phyloP scores from a whole-genome alignment of 2,797 vertebrate species.

The Poecilia gillii region DNA sequence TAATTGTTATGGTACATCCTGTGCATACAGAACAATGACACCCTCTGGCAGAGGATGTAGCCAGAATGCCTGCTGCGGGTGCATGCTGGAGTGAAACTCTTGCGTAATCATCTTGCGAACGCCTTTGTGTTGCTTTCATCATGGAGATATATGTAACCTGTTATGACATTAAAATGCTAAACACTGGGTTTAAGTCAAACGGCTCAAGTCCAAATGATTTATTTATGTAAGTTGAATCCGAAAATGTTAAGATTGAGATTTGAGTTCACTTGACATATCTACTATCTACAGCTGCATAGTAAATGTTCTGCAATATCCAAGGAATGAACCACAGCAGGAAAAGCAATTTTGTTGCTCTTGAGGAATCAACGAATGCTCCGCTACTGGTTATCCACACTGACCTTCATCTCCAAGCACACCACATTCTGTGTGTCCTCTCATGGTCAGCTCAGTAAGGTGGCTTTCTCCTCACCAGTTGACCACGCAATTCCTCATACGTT shows the following conservation, averaged over 20 bases:
- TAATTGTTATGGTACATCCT: constrained; percentile 61
- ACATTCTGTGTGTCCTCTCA: not conserved
- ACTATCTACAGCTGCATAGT: not conserved
- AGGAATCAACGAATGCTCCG: not conserved
- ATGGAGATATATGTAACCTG: not conserved
- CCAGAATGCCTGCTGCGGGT: not conserved
- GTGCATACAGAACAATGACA: constrained; percentile 31
- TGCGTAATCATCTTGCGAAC: not conserved
- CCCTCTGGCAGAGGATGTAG: not conserved
- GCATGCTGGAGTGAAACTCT: not conserved
- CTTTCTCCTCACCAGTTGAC: not conserved
- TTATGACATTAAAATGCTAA: not conserved
- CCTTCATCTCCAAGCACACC: not conserved
- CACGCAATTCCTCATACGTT: not conserved
- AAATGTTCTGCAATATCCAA: not conserved
- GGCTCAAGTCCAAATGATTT: not conserved
- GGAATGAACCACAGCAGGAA: not conserved
- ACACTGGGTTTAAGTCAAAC: not conserved
- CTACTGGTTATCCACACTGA: not conserved
- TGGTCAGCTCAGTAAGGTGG: not conserved
- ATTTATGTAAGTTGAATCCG: not conserved
- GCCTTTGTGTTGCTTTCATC: not conserved
- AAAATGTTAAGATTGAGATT: not conserved
- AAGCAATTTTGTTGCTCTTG: not conserved
- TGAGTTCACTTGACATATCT: not conserved